These are phyloP conservation scores for Mythimna lalbum DNA, from an alignment of 2,888 invertebrate species.

Conservation along the genomic window DNA sequence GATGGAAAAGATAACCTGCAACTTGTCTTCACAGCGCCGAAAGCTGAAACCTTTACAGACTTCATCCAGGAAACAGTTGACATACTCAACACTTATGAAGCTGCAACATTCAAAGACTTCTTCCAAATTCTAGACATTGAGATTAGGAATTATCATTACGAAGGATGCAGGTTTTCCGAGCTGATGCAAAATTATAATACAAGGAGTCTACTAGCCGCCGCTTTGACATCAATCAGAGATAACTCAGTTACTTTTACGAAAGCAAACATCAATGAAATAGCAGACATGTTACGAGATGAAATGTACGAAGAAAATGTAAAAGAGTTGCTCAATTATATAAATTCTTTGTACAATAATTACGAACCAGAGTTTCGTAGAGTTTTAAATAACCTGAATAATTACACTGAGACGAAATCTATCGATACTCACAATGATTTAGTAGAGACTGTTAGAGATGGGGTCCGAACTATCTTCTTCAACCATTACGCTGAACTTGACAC, in stretches of 20 bases:
- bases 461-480: slow-evolving; percentile 71
- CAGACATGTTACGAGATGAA: slow-evolving; percentile 47
- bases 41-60: slow-evolving; percentile 67
- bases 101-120: slow-evolving; percentile 70
- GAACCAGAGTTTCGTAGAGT: slow-evolving; percentile 61
- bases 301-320: slow-evolving; percentile 44
- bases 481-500: slow-evolving; percentile 68
- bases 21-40: not conserved
- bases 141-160: slow-evolving; percentile 70
- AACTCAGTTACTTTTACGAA: slow-evolving; percentile 60
- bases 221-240: slow-evolving; percentile 61
- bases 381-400: slow-evolving; percentile 66
- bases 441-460: slow-evolving; percentile 62
- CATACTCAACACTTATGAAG: slow-evolving; percentile 66
- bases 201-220: slow-evolving; percentile 61
- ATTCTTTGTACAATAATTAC: slow-evolving; percentile 70
- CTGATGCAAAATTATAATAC: slow-evolving; percentile 63
- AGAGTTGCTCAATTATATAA: slow-evolving; percentile 66
- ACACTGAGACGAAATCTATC: slow-evolving; percentile 57
- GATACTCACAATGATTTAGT: slow-evolving; percentile 62
- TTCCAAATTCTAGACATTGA: slow-evolving; percentile 67
- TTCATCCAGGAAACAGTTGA: slow-evolving; percentile 68
- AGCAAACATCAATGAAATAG: slow-evolving; percentile 52
- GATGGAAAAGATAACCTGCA: not conserved
- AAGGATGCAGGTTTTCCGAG: slow-evolving; percentile 70